Percentiles rank a stretch among this genome's conserved stretches.
These are phyloP conservation scores for Glaucidium brasilianum DNA, from an alignment of 2,113 vertebrate genomes.

Conservation along the genomic window DNA sequence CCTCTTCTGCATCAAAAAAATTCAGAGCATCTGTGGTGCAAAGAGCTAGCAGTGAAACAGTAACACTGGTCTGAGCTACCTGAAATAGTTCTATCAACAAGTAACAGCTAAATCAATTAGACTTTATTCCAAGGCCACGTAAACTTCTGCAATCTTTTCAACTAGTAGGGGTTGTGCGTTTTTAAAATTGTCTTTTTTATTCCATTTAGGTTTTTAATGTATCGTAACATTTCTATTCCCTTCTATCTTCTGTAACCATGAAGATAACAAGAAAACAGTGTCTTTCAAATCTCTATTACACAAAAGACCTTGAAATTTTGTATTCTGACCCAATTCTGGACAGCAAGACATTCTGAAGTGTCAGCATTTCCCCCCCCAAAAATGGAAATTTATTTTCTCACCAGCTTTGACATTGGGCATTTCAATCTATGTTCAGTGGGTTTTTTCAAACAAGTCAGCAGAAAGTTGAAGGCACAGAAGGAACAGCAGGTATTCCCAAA, in stretches of 20 bases:
- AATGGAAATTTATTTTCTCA: not conserved
- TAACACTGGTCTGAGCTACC: not conserved
- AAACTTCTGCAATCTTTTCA: not conserved
- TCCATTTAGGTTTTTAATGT: not conserved
- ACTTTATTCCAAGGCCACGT: not conserved
- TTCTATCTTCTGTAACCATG: not conserved
- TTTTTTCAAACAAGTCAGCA: not conserved
- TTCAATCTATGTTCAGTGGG: fast-evolving
- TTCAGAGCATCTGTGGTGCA: not conserved
- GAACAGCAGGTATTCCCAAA: not conserved
- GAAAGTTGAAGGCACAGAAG: not conserved
- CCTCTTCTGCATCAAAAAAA: not conserved
- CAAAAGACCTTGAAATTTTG: not conserved
- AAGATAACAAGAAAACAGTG: not conserved
- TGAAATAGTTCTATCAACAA: not conserved
- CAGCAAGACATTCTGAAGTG: not conserved
- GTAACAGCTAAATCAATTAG: not conserved
- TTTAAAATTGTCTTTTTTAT: not conserved
- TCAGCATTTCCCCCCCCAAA: not conserved
- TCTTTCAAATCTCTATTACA: not conserved
- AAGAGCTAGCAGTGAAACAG: not conserved
- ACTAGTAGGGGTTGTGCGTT: fast-evolving
- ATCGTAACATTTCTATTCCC: not conserved
- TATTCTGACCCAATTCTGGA: not conserved
- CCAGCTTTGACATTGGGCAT: not conserved